Conservation (phyloP, 1,140 invertebrate genomes). For the Monomorium pharaonis region DNA sequence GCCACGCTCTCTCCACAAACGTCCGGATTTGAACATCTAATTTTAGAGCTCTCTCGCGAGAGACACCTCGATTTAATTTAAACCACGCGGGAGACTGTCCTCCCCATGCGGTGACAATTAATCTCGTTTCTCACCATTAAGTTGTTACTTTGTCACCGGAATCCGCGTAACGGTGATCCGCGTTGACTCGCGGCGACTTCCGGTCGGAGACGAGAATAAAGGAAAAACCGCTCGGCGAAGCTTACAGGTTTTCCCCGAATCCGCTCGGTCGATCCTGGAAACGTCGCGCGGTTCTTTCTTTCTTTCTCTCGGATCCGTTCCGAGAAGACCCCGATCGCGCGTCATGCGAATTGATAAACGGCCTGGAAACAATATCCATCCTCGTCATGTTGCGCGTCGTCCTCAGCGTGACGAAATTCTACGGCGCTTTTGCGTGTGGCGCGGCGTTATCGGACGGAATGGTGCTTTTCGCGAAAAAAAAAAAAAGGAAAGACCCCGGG, state of each 20-base stretch:
- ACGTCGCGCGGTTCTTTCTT: background rate
- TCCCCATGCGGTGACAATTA: background rate
- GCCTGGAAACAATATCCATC: background rate
- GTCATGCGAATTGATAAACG: constrained; percentile 23
- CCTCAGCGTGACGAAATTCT: background rate
- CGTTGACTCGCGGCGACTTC: background rate
- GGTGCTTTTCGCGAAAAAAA: background rate
- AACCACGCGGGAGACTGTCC: background rate
- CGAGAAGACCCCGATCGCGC: background rate
- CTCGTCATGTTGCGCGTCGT: background rate
- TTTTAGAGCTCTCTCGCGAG: no score
- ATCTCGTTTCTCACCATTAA: background rate
- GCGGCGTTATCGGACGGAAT: background rate
- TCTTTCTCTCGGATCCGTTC: background rate
- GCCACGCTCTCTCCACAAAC: background rate
- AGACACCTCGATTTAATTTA: background rate
- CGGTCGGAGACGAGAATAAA: background rate
- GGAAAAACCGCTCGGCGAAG: background rate
- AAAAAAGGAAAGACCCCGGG: background rate
- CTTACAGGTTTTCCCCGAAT: constrained; percentile 2
- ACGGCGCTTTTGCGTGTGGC: background rate
- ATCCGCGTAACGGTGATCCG: background rate
- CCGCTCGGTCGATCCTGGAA: background rate
- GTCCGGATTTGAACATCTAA: background rate
- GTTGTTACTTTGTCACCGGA: background rate